These are phyloP conservation scores for Scarus forsteni DNA, from an alignment of 2,797 vertebrate species.

Conservation along the genomic window DNA sequence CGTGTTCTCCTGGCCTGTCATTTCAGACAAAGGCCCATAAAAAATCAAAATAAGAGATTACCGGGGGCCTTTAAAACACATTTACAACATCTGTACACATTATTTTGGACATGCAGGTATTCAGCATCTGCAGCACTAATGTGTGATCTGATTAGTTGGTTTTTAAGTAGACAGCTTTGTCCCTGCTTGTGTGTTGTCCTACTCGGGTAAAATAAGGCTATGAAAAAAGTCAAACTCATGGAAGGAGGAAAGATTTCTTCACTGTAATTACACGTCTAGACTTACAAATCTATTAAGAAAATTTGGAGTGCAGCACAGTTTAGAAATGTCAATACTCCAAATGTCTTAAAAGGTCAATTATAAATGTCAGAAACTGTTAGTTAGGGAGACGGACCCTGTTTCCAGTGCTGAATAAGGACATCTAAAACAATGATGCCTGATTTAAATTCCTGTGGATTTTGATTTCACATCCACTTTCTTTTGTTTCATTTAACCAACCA, in stretches of 20 bases:
- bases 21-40: slow-evolving; percentile 40
- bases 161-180: slow-evolving; percentile 1
- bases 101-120: slow-evolving; percentile 18
- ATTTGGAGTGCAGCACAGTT: slow-evolving; percentile 41
- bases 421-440: neutral
- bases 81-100: slow-evolving; percentile 6
- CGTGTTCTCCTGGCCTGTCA: slow-evolving; percentile 25
- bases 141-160: neutral
- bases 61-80: slow-evolving; percentile 5
- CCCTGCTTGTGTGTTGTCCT: slow-evolving; percentile 5
- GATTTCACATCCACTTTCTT: neutral
- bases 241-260: slow-evolving; percentile 14
- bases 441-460: neutral
- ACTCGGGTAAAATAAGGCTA: neutral
- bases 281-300: slow-evolving; percentile 35
- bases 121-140: slow-evolving; percentile 14
- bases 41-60: slow-evolving; percentile 23
- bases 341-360: slow-evolving; percentile 52
- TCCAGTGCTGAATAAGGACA: slow-evolving; percentile 10
- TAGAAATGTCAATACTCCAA: slow-evolving; percentile 57
- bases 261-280: slow-evolving; percentile 43
- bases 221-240: slow-evolving; percentile 10
- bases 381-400: slow-evolving; percentile 17
- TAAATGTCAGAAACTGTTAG: slow-evolving; percentile 54
- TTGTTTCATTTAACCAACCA: neutral